Conservation (phyloP, 2,113 vertebrate species). For the Tinamus guttatus region DNA sequence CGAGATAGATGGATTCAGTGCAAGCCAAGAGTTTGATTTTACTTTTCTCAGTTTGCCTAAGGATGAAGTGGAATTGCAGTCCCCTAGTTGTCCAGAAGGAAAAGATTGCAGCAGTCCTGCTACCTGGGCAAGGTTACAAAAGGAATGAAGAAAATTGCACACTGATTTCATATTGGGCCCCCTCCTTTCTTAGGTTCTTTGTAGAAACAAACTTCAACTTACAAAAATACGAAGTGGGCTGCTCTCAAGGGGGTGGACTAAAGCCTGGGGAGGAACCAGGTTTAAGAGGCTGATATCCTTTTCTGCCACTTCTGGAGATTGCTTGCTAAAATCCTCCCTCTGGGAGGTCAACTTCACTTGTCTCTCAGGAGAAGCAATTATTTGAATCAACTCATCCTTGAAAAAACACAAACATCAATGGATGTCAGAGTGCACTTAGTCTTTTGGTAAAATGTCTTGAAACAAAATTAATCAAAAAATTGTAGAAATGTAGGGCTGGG, state of each 20-base stretch:
- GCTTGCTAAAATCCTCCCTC: neutral
- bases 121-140: neutral
- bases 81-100: neutral
- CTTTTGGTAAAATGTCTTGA: neutral
- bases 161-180: neutral
- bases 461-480: neutral
- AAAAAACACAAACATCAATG: neutral
- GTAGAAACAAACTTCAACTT: constrained; percentile 46
- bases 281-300: constrained; percentile 65
- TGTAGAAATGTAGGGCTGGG: neutral
- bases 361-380: neutral
- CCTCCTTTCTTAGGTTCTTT: neutral
- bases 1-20: neutral
- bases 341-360: neutral
- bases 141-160: neutral
- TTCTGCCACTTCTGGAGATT: neutral
- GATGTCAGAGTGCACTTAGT: neutral
- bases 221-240: constrained; percentile 91
- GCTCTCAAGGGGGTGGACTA: constrained; percentile 73
- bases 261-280: constrained; percentile 79
- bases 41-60: neutral
- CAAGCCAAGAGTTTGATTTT: neutral
- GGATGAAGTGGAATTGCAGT: neutral
- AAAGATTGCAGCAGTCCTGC: neutral
- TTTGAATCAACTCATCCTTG: constrained; percentile 80